Percentiles rank a stretch among this genome's conserved stretches.
phyloP scores from a whole-genome alignment of 2,888 invertebrate genomes.

The Andrena bicolor region DNA sequence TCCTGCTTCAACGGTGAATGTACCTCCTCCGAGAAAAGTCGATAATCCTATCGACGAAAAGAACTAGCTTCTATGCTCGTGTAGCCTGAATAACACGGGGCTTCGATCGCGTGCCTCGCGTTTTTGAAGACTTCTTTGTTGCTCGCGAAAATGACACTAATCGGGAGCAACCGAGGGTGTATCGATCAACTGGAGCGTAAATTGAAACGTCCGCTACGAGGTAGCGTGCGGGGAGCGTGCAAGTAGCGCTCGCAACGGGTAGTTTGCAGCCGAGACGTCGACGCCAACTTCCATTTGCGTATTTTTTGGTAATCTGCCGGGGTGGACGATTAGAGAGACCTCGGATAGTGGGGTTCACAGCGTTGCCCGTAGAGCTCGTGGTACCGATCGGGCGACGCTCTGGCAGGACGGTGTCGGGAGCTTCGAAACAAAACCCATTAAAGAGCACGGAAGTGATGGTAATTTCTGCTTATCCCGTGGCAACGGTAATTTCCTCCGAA shows the following conservation, averaged over 20 bases:
- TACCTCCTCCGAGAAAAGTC: conserved; percentile 49
- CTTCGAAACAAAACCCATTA: conserved; percentile 40
- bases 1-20: conserved; percentile 26
- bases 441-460: conserved; percentile 36
- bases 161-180: background rate
- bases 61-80: conserved; percentile 22
- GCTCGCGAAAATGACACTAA: conserved; percentile 3
- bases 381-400: conserved; percentile 13
- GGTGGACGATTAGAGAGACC: too few species aligned
- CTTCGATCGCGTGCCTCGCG: conserved; percentile 10
- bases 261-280: background rate
- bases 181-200: conserved; percentile 23
- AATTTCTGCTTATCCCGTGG: conserved; percentile 45
- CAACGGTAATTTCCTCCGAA: conserved; percentile 37
- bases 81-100: background rate
- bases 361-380: background rate
- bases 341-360: background rate
- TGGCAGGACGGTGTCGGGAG: background rate
- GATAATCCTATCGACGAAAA: conserved; percentile 55
- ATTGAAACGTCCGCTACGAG: conserved; percentile 16
- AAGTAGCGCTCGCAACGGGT: background rate
- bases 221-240: background rate
- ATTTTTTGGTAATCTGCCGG: background rate
- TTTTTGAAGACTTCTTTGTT: background rate
- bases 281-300: background rate